Percentiles rank a stretch among this genome's conserved stretches.
phyloP scores from a whole-genome alignment of 2,113 vertebrate species.

The Epinephelus cyanopodus region DNA sequence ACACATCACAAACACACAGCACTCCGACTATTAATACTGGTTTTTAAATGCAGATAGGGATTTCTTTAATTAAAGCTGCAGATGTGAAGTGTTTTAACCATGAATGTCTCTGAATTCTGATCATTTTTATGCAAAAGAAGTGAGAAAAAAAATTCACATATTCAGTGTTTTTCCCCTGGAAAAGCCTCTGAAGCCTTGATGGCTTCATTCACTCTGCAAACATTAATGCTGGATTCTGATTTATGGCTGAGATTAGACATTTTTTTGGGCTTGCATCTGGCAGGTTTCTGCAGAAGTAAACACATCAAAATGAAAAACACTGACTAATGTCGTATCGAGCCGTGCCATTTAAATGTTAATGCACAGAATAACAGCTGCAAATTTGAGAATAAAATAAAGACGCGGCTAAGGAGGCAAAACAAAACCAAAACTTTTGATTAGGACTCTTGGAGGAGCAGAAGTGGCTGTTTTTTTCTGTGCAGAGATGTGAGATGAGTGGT shows the following conservation, averaged over 20 bases:
- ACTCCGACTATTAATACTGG: neutral
- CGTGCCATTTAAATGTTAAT: neutral
- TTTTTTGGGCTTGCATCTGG: neutral
- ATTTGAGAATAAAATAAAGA: neutral
- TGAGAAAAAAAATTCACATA: neutral
- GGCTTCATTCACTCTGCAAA: slow-evolving; percentile 5
- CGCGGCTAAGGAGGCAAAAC: neutral
- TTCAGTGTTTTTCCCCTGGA: neutral
- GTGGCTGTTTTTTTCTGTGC: neutral
- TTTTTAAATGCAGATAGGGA: neutral
- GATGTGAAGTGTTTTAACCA: slow-evolving; percentile 8
- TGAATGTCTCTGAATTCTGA: neutral
- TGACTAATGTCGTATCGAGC: neutral
- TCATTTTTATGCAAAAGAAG: neutral
- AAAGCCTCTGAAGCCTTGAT: neutral
- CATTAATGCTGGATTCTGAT: neutral
- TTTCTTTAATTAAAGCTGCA: neutral
- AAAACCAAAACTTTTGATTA: neutral
- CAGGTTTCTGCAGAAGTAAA: slow-evolving; percentile 4
- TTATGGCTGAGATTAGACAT: neutral
- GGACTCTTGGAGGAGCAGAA: neutral
- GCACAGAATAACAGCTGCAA: slow-evolving; percentile 3
- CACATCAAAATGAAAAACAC: neutral
- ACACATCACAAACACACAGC: slow-evolving; percentile 23
- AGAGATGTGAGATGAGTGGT: neutral